Base-by-base conservation (phyloP, 2,888 invertebrate genomes). In the Xanthia icteritia region DNA sequence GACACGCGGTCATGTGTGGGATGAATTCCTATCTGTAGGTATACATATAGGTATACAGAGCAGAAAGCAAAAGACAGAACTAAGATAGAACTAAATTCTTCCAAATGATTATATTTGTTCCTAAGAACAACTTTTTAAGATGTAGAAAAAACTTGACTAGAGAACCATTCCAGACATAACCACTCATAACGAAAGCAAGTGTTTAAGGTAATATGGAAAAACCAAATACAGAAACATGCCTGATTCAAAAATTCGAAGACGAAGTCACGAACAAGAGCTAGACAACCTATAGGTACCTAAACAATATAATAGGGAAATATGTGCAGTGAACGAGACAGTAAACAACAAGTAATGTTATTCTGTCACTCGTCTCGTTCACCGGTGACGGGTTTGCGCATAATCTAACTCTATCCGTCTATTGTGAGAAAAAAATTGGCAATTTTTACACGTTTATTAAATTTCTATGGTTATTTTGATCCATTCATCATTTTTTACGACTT, bases 381-480 rank as follows among this genome's bases (percentile, higher is more conserved):
- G 74, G 68, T 83, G 86, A 80, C 72, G 77, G 73, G 81, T 83
- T 76, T 73, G 69, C 74, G 70, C 71, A 70, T 83, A 87, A 87
- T 80, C 82, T 75, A 84, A 85, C 77, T 74, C 83, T 79, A 82
- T 82, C 82, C 69, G 73, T 79, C 76, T 74, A 74, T 81, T 82
- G 81, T 88, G 65, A 86, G 86, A 90, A 88, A 90, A 88, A 90
- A 91, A 90, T 90, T 90, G 87, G 84, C 88, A 88, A 90, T 92
- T 91, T 89, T 90, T 88, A 89, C 88, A 90, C 87, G 88, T 90
- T 92, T 91, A 93, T 92, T 91, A 91, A 92, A 90, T 92, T 92
- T 92, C 92, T 92, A 94, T 93, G 93, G 91, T 92, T 93, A 93
- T 92, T 90, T 90, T 90, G 86, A 79, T 81, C 82, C 90, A 92